Conservation (phyloP, 2,888 invertebrate genomes). For the Anorthoa munda region DNA sequence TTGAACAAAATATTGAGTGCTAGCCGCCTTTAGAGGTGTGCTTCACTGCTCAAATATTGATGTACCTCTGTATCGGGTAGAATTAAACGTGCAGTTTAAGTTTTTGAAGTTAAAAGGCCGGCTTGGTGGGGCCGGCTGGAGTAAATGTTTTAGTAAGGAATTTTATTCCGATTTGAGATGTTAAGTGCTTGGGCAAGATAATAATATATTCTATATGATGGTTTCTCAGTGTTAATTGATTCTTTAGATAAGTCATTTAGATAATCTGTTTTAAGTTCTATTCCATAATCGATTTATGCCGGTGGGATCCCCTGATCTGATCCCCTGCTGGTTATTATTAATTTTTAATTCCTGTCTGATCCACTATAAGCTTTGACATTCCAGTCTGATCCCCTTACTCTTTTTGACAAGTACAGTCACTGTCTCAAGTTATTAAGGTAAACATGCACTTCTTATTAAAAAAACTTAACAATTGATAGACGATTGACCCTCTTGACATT, state of each 20-base stretch:
- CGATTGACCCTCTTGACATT: too few relatives aligned
- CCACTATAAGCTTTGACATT: too few relatives aligned
- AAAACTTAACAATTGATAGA: neutral
- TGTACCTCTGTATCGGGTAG: slow-evolving; percentile 50
- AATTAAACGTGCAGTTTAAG: slow-evolving; percentile 57
- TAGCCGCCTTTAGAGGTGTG: slow-evolving; percentile 66
- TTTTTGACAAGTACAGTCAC: too few relatives aligned
- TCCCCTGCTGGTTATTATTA: too few relatives aligned
- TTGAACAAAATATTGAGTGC: slow-evolving; percentile 73
- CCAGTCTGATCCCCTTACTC: too few relatives aligned
- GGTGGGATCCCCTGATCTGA: too few relatives aligned
- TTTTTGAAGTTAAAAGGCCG: slow-evolving; percentile 48
- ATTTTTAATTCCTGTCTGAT: too few relatives aligned
- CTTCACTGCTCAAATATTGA: slow-evolving; percentile 70
- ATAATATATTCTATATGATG: neutral
- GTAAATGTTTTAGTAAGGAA: slow-evolving; percentile 6
- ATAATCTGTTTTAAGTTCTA: too few relatives aligned
- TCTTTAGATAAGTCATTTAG: too few relatives aligned
- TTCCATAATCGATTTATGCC: too few relatives aligned
- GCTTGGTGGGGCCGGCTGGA: neutral
- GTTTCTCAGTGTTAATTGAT: neutral
- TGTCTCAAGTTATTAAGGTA: too few relatives aligned
- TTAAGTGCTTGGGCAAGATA: neutral
- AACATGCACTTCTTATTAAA: too few relatives aligned
- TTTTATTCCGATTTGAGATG: slow-evolving; percentile 30